Conservation (phyloP, 2,888 invertebrate species). For the Cactoblastis cactorum region DNA sequence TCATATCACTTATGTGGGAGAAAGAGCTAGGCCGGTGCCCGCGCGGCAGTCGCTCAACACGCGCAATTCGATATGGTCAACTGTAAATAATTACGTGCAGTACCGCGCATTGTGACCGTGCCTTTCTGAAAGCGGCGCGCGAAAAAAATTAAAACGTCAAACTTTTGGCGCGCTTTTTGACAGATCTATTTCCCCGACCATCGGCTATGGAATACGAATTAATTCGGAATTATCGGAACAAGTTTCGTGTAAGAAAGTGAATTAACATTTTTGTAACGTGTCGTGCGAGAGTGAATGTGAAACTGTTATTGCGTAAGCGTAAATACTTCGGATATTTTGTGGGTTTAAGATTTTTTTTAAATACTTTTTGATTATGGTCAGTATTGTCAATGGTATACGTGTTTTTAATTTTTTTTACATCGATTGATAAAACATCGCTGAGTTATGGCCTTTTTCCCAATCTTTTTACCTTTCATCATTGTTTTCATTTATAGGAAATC, state of each 20-base stretch:
- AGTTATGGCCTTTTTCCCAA: conserved; percentile 35
- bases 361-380: neutral
- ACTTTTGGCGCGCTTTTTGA: conserved; percentile 46
- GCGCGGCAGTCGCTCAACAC: conserved; percentile 67
- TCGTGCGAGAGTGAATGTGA: conserved; percentile 72
- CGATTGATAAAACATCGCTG: conserved; percentile 11
- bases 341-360: conserved; percentile 39
- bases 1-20: conserved; percentile 67
- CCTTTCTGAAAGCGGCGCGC: conserved; percentile 30
- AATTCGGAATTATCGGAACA: conserved; percentile 38
- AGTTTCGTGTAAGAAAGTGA: conserved; percentile 70
- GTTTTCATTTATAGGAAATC: conserved; percentile 27
- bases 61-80: conserved; percentile 77
- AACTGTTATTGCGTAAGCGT: conserved; percentile 61
- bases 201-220: conserved; percentile 29
- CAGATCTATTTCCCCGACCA: conserved; percentile 26
- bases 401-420: neutral
- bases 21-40: conserved; percentile 67
- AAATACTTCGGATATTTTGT: conserved; percentile 44
- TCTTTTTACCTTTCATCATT: conserved; percentile 24
- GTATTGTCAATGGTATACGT: neutral
- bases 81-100: conserved; percentile 61
- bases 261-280: conserved; percentile 55
- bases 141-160: conserved; percentile 41
- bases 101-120: conserved; percentile 39